phyloP scores from a whole-genome alignment of 1,140 invertebrate genomes.

The Microplitis demolitor region DNA sequence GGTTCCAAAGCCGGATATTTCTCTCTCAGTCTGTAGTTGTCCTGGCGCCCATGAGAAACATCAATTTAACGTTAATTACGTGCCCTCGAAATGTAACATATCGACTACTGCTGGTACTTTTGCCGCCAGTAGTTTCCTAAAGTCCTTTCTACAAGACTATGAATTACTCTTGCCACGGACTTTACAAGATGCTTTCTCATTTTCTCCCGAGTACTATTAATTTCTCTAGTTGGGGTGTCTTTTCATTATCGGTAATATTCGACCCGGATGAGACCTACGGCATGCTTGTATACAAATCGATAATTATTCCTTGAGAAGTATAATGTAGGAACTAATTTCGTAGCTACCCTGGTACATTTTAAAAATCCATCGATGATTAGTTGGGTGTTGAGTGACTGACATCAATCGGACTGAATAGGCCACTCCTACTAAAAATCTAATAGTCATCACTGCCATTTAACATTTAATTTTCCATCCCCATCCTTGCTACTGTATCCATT shows the following conservation, averaged over 20 bases:
- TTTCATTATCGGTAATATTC: no score
- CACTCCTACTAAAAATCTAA: not conserved
- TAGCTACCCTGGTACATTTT: no score
- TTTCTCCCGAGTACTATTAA: not conserved
- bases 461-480: not conserved
- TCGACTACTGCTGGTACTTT: conserved; percentile 1
- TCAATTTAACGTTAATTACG: conserved; percentile 29
- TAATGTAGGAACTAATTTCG: no score
- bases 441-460: not conserved
- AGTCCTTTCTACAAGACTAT: conserved; percentile 8
- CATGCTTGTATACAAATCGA: not conserved
- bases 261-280: no score
- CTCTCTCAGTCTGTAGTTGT: conserved; percentile 3
- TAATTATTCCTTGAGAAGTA: not conserved
- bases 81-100: conserved; percentile 13
- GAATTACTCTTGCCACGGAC: not conserved
- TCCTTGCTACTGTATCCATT: not conserved
- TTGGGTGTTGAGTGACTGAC: not conserved
- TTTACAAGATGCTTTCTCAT: not conserved
- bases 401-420: not conserved
- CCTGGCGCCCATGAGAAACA: conserved; percentile 18
- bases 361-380: not conserved
- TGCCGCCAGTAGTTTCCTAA: conserved; percentile 8
- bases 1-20: conserved; percentile 1
- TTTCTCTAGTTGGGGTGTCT: no score